A percentile compares a stretch with the other conserved stretches of the same genome.
phyloP scores from a whole-genome alignment of 2,888 invertebrate species.

The Physocephala rufipes region DNA sequence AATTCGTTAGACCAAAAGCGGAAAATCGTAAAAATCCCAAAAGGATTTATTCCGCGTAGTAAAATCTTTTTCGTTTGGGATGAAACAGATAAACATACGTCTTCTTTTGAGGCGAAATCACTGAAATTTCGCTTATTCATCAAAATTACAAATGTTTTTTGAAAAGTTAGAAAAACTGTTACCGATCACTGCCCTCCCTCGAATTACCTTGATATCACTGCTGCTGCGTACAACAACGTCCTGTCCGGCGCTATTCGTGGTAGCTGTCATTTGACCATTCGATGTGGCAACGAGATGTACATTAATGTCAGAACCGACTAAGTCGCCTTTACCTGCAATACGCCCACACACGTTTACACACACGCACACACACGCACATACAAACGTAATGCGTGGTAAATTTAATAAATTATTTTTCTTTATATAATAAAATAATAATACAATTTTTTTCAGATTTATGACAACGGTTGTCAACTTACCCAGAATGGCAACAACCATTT shows the following conservation, averaged over 20 bases:
- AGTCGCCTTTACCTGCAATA: slow-evolving; percentile 88
- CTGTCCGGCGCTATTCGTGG: slow-evolving; percentile 71
- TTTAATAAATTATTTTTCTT: slow-evolving; percentile 22
- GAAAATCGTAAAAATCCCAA: too few species aligned
- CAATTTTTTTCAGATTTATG: too few species aligned
- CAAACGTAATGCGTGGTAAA: not conserved
- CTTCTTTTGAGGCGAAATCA: too few species aligned
- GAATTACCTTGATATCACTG: slow-evolving; percentile 80
- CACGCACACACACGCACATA: not conserved
- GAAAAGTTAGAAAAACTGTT: not conserved
- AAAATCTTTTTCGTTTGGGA: too few species aligned
- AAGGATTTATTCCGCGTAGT: too few species aligned
- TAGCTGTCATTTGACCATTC: slow-evolving; percentile 70
- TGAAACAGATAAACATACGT: too few species aligned
- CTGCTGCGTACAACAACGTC: slow-evolving; percentile 92
- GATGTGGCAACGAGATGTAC: slow-evolving; percentile 79
- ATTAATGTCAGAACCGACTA: slow-evolving; percentile 92
- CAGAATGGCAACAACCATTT: slow-evolving; percentile 95
- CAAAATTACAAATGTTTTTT: too few species aligned
- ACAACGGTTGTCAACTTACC: slow-evolving; percentile 71
- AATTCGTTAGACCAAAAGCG: too few species aligned
- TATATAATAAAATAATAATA: slow-evolving; percentile 27
- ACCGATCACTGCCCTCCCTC: not conserved
- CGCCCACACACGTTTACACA: not conserved
- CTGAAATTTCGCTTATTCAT: too few species aligned